Base-by-base conservation (phyloP, 2,113 vertebrate genomes). In the Urocynchramus pylzowi region DNA sequence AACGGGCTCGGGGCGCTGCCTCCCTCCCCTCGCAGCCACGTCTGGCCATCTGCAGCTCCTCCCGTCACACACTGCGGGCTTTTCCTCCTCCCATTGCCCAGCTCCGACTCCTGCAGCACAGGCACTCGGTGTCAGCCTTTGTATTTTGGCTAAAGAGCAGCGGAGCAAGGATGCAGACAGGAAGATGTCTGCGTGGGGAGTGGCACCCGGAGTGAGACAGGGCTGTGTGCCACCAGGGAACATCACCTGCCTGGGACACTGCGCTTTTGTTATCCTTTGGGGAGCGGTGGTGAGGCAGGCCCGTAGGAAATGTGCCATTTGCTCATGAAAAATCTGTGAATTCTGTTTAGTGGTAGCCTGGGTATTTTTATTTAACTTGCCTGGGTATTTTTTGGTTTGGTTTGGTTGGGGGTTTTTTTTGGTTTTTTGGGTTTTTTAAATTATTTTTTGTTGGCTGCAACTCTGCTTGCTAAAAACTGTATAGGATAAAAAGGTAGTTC, bases 11-110 rank as follows among this genome's bases (percentile, higher is more conserved):
- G 35, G 71, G 84, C 2, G 73, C 84, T 91, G 59, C 76, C 73
- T 59, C 52, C 68, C 83, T 77, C 16, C 83, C 80, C 71, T 33
- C 7, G 13, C 76, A 64, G 81, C 13, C 93, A 11, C 18, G 4
- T 37, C 80, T 28, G 33, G 49, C 79, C 92, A 50, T 47, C 74
- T 64, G 84, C 57, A 53, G 68, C 84, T 71, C 85, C 86, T 44
- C 45, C 52, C 9, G 9, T 6, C 30, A 26, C 39, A 53, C 30
- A 0, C 69, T 1, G 4, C 0, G 2, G 2, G 4, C 16, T 78
- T 53, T 16, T 7, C 50, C 60, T 35, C 69, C 77, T 75, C 31
- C 37, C 42, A 3, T 18, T n/a, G 61, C 91, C 74, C 86, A 30
- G 54, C 75, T 59, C 71, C 31, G 11, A 11, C 61, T 60, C 83